Conservation (phyloP, 2,797 vertebrate genomes). For the Syndactyla subalaris region DNA sequence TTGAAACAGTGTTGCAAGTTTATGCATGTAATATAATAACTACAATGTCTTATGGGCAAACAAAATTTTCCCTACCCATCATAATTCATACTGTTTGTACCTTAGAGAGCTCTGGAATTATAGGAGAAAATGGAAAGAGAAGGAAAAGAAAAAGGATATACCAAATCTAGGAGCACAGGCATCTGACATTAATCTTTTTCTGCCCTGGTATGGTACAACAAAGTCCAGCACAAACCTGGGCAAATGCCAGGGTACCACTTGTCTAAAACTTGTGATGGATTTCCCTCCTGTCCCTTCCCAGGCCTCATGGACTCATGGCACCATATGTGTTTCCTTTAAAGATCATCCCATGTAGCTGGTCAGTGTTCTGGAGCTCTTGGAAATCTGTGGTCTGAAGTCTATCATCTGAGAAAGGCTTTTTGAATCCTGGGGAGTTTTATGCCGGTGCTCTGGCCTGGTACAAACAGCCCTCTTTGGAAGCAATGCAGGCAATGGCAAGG, state of each 20-base stretch:
- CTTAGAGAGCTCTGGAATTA: background rate
- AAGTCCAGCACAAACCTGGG: background rate
- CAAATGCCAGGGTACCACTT: background rate
- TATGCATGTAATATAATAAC: slow-evolving; percentile 40
- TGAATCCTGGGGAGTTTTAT: background rate
- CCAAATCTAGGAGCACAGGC: background rate
- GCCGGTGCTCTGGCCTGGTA: background rate
- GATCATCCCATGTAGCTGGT: background rate
- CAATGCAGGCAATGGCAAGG: background rate
- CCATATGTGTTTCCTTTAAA: background rate
- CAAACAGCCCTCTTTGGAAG: background rate
- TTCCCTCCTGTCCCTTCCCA: background rate
- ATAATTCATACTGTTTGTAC: background rate
- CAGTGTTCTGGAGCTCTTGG: background rate
- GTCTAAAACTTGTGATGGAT: background rate
- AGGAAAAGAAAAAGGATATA: background rate
- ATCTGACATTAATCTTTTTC: background rate
- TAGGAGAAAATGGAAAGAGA: background rate
- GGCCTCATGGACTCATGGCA: background rate
- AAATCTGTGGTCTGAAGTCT: background rate
- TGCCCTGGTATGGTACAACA: background rate
- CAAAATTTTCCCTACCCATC: slow-evolving; percentile 16
- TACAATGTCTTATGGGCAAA: slow-evolving; percentile 8
- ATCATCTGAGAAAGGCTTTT: background rate
- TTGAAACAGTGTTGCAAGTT: slow-evolving; percentile 33